Percentiles rank a stretch among this genome's conserved stretches.
Evolutionary conservation across 2,113 vertebrate genomes (phyloP).

Genomic region (Podocnemis expansa): DNA sequence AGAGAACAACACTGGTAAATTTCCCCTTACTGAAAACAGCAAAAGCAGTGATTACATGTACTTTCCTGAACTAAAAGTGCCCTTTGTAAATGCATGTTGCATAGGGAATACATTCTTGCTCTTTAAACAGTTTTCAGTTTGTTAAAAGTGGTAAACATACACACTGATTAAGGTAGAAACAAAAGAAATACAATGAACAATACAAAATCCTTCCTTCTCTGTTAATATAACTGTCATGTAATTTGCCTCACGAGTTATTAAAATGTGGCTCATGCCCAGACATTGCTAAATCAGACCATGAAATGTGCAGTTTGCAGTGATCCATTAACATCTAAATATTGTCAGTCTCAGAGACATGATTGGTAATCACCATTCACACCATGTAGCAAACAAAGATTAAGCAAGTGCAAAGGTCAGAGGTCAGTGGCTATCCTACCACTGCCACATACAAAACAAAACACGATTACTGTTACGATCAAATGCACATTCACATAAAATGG

Average conservation of each 20-base stretch:
- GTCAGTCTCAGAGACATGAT: background rate
- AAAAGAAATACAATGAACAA: conserved; percentile 31
- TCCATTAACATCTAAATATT: conserved; percentile 58
- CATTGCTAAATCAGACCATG: conserved; percentile 60
- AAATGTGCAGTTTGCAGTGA: conserved; percentile 37
- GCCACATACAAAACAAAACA: conserved; percentile 8
- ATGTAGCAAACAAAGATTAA: conserved; percentile 11
- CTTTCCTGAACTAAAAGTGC: background rate
- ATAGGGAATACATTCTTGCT: background rate
- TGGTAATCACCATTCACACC: conserved; percentile 19
- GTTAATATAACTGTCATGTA: conserved; percentile 8
- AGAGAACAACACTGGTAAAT: background rate
- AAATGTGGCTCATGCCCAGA: conserved; percentile 49
- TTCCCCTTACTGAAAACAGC: background rate
- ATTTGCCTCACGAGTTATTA: conserved; percentile 59
- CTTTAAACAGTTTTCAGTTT: background rate
- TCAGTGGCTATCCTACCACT: background rate
- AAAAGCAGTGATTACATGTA: background rate
- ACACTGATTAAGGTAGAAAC: conserved; percentile 10
- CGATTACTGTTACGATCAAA: conserved; percentile 2
- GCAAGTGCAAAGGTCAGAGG: conserved; percentile 30
- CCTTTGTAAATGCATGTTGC: background rate
- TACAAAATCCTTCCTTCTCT: conserved; percentile 42
- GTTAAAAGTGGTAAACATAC: conserved; percentile 22
- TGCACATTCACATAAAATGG: rapidly evolving